phyloP scores from a whole-genome alignment of 37 sponge, comb jelly and placozoan genomes.

The Cliona cf. orientalis region DNA sequence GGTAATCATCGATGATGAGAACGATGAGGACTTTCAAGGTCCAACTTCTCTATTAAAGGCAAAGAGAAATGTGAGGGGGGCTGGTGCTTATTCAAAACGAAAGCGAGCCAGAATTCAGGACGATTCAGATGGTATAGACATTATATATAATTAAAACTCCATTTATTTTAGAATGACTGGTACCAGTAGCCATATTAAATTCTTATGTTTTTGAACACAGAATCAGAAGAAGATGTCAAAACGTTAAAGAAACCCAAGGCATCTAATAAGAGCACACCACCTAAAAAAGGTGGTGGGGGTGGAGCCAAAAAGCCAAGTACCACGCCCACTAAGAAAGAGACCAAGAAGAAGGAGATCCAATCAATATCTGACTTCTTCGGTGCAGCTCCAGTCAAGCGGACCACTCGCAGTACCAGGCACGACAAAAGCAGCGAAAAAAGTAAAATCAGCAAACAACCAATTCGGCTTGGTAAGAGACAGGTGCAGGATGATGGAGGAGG shows the following conservation, averaged over 20 bases:
- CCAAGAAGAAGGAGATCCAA: constrained; percentile 9
- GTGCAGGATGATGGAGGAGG: neutral
- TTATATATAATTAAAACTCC: neutral
- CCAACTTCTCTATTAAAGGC: neutral
- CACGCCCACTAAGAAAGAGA: neutral
- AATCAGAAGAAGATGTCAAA: constrained; percentile 40
- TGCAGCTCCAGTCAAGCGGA: constrained; percentile 50
- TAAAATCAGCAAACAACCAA: too few species aligned
- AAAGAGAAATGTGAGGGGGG: neutral
- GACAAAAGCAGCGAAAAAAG: neutral
- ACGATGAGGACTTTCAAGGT: constrained; percentile 8
- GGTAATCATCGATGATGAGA: constrained; percentile 43
- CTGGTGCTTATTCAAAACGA: too few species aligned
- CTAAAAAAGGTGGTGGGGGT: too few species aligned
- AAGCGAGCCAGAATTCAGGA: constrained; percentile 21
- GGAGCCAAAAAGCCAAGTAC: neutral
- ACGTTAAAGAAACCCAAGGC: neutral
- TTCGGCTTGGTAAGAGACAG: too few species aligned
- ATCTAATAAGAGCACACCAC: neutral
- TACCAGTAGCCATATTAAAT: neutral
- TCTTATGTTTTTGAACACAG: neutral
- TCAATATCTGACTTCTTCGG: constrained; percentile 63
- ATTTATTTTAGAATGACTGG: neutral
- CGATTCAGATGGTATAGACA: neutral
- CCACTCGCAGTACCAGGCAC: too few species aligned